A percentile compares a stretch with the other conserved stretches of the same genome.
Conservation (phyloP, 2,113 vertebrate species). For the Machaerirhynchus nigripectus region DNA sequence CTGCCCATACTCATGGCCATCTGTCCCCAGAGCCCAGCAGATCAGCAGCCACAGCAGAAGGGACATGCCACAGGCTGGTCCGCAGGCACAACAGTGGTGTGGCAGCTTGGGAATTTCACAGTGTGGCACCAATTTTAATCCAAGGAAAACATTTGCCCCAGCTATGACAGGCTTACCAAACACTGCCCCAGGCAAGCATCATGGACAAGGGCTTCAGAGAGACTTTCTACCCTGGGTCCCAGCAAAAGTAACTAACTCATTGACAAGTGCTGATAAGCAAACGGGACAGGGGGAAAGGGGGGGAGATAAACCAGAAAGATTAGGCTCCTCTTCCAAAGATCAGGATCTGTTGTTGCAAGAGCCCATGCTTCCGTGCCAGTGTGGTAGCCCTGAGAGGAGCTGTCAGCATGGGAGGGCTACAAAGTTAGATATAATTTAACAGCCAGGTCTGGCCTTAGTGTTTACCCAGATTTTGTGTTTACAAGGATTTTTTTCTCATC, state of each 20-base stretch:
- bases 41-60: neutral
- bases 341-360: neutral
- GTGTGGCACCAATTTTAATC: neutral
- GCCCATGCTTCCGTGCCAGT: neutral
- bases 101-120: neutral
- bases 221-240: neutral
- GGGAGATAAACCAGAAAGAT: neutral
- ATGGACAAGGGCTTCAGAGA: neutral
- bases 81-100: neutral
- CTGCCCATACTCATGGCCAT: rapidly evolving
- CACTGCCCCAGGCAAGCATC: neutral
- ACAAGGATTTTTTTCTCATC: neutral
- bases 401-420: neutral
- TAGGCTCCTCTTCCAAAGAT: slow-evolving; percentile 6
- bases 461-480: neutral
- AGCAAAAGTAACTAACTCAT: neutral
- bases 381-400: neutral
- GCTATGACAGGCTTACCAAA: neutral
- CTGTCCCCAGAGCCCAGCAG: neutral
- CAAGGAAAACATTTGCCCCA: neutral
- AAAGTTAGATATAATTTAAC: neutral
- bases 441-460: neutral
- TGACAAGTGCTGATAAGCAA: neutral
- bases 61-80: neutral
- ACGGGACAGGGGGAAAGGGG: rapidly evolving